Conservation (phyloP, 2,113 vertebrate genomes). For the Spea multiplicata region DNA sequence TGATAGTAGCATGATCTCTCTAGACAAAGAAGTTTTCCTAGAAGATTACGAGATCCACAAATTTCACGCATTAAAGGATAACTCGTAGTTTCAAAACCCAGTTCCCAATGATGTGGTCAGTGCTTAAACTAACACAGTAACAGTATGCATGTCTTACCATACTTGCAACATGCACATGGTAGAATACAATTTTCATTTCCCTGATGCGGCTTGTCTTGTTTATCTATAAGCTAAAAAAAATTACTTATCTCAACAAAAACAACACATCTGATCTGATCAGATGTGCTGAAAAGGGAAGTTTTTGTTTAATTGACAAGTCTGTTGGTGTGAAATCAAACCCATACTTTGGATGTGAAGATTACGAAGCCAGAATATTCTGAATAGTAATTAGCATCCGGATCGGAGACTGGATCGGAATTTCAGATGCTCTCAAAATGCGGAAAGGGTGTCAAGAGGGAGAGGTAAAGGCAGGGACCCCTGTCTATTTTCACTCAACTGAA, state of each 20-base stretch:
- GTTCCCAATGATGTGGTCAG: too few relatives aligned
- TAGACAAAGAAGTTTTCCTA: too few relatives aligned
- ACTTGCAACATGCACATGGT: background rate
- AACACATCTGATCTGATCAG: constrained; percentile 24
- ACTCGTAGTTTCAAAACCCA: too few relatives aligned
- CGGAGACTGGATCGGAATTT: background rate
- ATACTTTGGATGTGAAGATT: constrained; percentile 4
- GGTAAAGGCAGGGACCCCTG: constrained; percentile 15
- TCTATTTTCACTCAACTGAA: constrained; percentile 33
- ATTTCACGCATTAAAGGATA: too few relatives aligned
- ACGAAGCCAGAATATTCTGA: constrained; percentile 6
- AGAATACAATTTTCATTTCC: too few relatives aligned
- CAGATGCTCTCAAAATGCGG: background rate
- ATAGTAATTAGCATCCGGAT: constrained; percentile 27
- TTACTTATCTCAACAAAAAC: constrained; percentile 8
- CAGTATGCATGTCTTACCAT: too few relatives aligned
- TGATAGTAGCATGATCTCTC: too few relatives aligned
- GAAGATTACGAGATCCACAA: too few relatives aligned
- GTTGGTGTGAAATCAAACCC: constrained; percentile 25
- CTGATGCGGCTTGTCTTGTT: background rate
- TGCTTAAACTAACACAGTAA: too few relatives aligned
- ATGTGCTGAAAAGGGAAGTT: constrained; percentile 18
- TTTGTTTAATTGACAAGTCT: constrained; percentile 43
- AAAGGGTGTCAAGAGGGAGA: constrained; percentile 7
- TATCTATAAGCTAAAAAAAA: constrained; percentile 1